phyloP scores from a whole-genome alignment of 2,888 invertebrate species.

The Sepioteuthis lessoniana region DNA sequence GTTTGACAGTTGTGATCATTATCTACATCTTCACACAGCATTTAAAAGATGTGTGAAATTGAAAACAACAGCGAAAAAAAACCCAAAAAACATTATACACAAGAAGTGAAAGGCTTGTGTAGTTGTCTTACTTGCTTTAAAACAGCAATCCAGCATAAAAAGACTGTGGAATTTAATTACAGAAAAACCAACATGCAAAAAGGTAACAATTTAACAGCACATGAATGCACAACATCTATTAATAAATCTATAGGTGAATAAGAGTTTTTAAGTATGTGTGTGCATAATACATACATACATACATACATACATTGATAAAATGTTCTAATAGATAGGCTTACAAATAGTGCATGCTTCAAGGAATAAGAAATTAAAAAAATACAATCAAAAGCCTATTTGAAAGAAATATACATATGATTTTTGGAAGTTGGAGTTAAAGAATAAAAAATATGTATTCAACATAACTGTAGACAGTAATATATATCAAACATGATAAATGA shows the following conservation, averaged over 20 bases:
- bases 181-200: not conserved
- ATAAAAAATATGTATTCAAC: not conserved
- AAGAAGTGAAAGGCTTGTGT: not conserved
- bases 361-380: not conserved
- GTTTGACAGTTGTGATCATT: not conserved
- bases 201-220: not conserved
- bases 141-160: not conserved
- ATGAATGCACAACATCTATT: not conserved
- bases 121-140: not conserved
- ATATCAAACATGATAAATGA: not conserved
- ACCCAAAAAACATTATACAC: not conserved
- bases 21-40: not conserved
- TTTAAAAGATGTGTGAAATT: not conserved
- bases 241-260: not conserved
- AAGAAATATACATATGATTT: not conserved
- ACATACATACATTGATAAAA: not conserved
- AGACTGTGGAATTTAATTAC: not conserved
- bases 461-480: not conserved
- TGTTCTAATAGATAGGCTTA: not conserved
- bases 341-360: not conserved
- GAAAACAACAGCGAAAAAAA: not conserved
- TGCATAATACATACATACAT: not conserved
- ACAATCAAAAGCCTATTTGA: not conserved
- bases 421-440: constrained; percentile 10
- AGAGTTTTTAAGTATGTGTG: not conserved